These are phyloP conservation scores for Myotis yumanensis DNA, from an alignment of 2,113 vertebrate species.

Conservation along the genomic window DNA sequence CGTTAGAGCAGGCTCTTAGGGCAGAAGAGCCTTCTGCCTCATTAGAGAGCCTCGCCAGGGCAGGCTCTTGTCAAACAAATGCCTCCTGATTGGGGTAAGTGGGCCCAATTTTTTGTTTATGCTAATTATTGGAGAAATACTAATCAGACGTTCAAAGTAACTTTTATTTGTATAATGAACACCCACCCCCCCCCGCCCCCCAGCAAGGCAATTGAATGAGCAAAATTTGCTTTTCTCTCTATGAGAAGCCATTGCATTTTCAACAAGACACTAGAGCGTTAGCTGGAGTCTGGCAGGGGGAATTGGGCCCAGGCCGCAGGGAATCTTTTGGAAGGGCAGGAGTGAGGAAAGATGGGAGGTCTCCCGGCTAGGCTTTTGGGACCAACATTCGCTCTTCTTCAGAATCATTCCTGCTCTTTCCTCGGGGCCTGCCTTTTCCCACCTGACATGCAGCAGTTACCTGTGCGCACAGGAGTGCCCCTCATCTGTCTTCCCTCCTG, in stretches of 20 bases:
- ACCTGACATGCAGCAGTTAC: not conserved
- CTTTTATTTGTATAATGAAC: constrained; percentile 5
- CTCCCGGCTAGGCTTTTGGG: not conserved
- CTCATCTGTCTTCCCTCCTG: not conserved
- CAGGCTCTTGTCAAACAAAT: not conserved
- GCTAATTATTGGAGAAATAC: constrained; percentile 7
- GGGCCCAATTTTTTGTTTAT: not conserved
- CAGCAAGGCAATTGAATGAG: not conserved
- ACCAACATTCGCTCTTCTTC: not conserved
- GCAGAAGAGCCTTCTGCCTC: no score
- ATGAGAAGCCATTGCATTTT: not conserved
- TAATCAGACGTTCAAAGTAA: constrained; percentile 12
- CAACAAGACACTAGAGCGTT: not conserved
- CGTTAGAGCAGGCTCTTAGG: not conserved
- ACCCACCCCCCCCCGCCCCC: no score
- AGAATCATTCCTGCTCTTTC: not conserved
- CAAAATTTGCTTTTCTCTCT: not conserved
- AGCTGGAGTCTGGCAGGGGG: not conserved
- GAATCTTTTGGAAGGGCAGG: not conserved
- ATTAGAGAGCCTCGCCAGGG: not conserved
- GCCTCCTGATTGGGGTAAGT: not conserved
- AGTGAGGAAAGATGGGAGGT: not conserved
- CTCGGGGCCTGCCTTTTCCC: not conserved
- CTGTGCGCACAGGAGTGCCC: not conserved
- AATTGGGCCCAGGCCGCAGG: not conserved